Evolutionary conservation across 2,113 vertebrate species (phyloP).

Genomic region (Acrocephalus kingi): DNA sequence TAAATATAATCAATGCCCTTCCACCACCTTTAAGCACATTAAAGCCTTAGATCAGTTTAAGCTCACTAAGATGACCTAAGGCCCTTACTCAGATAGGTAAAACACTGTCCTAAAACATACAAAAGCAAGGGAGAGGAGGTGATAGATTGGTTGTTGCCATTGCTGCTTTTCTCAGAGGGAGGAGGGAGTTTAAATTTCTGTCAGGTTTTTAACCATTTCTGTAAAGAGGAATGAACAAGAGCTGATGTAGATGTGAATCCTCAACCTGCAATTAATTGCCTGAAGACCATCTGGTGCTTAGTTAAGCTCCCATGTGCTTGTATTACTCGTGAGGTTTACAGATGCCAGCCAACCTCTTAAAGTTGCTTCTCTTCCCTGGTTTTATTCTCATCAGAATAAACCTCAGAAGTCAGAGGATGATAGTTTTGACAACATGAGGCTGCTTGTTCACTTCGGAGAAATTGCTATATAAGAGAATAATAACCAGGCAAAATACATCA

Average conservation of each 20-base stretch:
- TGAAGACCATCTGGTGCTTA: slow-evolving; percentile 34
- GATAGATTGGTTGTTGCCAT: background rate
- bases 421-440: background rate
- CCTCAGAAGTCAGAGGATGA: background rate
- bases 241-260: background rate
- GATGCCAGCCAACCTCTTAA: background rate
- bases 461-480: background rate
- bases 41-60: slow-evolving; percentile 25
- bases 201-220: background rate
- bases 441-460: background rate
- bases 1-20: slow-evolving; percentile 9
- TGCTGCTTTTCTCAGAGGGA: background rate
- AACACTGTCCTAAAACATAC: background rate
- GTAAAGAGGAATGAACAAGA: background rate
- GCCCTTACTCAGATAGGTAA: background rate
- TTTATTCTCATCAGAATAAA: background rate
- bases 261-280: background rate
- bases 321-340: background rate
- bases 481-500: background rate
- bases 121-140: background rate
- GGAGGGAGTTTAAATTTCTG: background rate
- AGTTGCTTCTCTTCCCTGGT: background rate
- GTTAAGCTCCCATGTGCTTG: slow-evolving; percentile 14
- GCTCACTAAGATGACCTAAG: background rate
- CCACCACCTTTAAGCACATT: background rate